phyloP scores from a whole-genome alignment of 2,888 invertebrate species.

The Andricus quercusramuli region DNA sequence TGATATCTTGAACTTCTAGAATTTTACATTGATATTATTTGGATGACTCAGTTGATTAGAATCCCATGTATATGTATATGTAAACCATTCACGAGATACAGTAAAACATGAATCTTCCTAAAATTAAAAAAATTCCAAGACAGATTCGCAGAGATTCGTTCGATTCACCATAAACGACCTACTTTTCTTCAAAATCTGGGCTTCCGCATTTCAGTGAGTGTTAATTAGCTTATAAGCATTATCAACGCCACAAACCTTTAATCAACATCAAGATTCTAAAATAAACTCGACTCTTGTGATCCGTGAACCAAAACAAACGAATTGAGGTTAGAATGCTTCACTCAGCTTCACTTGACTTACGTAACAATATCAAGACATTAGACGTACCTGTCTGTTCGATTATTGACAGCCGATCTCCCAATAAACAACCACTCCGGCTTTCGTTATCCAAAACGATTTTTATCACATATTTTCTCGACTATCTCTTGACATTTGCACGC shows the following conservation, averaged over 20 bases:
- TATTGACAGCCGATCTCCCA: slow-evolving; percentile 25
- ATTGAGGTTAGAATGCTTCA: slow-evolving; percentile 23
- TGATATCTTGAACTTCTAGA: neutral
- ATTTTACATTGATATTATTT: neutral
- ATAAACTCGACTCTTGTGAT: neutral
- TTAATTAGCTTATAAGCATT: neutral
- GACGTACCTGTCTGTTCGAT: slow-evolving; percentile 25
- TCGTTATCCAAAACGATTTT: neutral
- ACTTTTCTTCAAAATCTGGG: neutral
- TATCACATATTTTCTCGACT: slow-evolving; percentile 10
- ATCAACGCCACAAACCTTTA: neutral
- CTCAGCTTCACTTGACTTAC: slow-evolving; percentile 23
- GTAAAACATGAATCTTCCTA: neutral
- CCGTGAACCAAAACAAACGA: slow-evolving; percentile 27
- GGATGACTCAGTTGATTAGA: neutral
- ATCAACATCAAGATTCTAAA: slow-evolving; percentile 11
- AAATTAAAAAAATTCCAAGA: neutral
- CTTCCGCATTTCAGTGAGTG: neutral
- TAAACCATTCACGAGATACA: neutral
- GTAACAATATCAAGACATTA: slow-evolving; percentile 21
- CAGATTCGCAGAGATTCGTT: neutral
- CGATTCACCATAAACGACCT: neutral
- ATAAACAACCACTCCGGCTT: neutral
- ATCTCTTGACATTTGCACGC: slow-evolving; percentile 11
- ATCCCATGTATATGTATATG: neutral